Evolutionary conservation across 2,797 vertebrate genomes (phyloP).

Genomic region (Characodon lateralis): DNA sequence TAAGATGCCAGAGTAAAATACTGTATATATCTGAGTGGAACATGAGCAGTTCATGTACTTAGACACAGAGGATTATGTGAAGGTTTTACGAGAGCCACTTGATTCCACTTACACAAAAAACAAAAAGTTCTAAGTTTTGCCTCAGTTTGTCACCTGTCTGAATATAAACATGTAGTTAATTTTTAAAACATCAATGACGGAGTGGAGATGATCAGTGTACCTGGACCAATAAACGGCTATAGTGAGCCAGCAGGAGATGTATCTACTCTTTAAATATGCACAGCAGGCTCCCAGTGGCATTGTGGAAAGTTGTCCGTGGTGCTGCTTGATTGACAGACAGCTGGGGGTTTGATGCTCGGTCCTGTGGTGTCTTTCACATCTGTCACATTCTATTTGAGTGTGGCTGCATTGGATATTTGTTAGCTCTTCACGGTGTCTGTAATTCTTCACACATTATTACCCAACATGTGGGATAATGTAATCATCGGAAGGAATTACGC

Average conservation of each 20-base stretch:
- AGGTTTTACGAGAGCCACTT: neutral
- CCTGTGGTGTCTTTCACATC: conserved; percentile 71
- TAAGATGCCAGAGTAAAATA: neutral
- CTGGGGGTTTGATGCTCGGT: conserved; percentile 57
- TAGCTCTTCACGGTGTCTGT: conserved; percentile 43
- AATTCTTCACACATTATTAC: conserved; percentile 64
- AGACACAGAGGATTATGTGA: neutral
- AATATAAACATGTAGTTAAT: neutral
- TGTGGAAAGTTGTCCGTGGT: conserved; percentile 67
- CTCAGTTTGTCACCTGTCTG: neutral
- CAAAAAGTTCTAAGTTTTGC: neutral
- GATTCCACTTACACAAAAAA: neutral
- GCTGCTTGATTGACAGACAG: conserved; percentile 76
- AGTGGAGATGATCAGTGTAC: conserved; percentile 63
- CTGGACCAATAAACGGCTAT: conserved; percentile 47
- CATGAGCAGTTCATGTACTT: neutral
- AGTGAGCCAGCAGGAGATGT: conserved; percentile 55
- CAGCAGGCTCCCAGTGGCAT: conserved; percentile 64
- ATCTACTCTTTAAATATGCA: conserved; percentile 69
- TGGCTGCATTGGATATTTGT: conserved; percentile 59
- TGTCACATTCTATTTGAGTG: conserved; percentile 72
- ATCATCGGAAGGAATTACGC: conserved; percentile 49
- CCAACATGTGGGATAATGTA: conserved; percentile 48
- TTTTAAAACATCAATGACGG: conserved; percentile 36
- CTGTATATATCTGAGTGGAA: neutral